phyloP scores from a whole-genome alignment of 2,888 invertebrate species.

The Rambutsinella grinnellia region DNA sequence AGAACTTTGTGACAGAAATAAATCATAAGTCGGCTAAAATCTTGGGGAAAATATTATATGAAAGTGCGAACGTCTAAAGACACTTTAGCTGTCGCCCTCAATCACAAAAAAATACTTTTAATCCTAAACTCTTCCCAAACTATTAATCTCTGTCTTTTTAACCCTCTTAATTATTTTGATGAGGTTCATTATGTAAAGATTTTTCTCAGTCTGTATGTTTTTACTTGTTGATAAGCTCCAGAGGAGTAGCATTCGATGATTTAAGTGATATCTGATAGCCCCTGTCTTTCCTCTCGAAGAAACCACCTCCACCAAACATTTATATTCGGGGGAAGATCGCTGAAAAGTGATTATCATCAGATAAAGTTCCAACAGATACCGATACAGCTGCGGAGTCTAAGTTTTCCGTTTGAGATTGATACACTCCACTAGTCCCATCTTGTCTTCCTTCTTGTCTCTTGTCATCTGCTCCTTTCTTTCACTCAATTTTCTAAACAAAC shows the following conservation, averaged over 20 bases:
- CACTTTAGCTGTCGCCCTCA: no score
- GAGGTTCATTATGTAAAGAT: no score
- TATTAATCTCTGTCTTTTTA: background rate
- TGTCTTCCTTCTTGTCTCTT: conserved; percentile 30
- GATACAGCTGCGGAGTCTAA: background rate
- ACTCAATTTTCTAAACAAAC: conserved; percentile 24
- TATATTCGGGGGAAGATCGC: background rate
- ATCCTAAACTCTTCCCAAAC: no score
- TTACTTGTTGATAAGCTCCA: no score
- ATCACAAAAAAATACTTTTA: no score
- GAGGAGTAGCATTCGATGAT: background rate
- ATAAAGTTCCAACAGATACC: background rate
- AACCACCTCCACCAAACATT: background rate
- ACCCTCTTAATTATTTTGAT: background rate
- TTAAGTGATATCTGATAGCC: background rate
- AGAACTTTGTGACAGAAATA: no score
- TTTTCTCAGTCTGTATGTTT: no score
- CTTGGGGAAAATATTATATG: no score
- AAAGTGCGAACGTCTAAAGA: no score
- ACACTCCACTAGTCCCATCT: conserved; percentile 22
- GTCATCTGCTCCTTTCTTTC: conserved; percentile 51
- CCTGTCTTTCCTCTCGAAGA: background rate
- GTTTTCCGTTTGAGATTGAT: background rate
- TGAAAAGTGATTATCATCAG: background rate
- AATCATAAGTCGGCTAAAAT: no score